Conservation (phyloP, 1,140 invertebrate genomes). For the Thaumetopoea pityocampa region DNA sequence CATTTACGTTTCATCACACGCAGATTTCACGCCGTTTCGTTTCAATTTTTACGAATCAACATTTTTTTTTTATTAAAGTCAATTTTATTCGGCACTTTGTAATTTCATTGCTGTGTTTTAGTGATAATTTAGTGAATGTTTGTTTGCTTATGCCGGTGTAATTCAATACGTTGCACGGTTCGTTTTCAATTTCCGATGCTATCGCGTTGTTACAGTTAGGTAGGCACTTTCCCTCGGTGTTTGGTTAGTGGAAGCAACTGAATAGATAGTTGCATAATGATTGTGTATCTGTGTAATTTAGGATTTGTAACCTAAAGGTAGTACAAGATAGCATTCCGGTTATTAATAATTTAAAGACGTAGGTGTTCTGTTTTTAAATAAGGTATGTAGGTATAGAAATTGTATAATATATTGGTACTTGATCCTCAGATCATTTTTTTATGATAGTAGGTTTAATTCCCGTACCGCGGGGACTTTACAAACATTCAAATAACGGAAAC, state of each 20-base stretch:
- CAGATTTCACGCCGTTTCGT: conserved; percentile 27
- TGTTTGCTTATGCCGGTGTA: conserved; percentile 6
- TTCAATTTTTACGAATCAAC: conserved; percentile 18
- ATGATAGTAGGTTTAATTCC: too few species aligned
- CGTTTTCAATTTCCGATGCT: conserved; percentile 20
- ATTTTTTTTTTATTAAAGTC: conserved; percentile 1
- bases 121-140: conserved; percentile 45
- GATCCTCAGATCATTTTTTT: too few species aligned
- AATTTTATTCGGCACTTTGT: too few species aligned
- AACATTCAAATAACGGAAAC: too few species aligned
- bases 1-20: conserved; percentile 19
- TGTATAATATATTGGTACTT: too few species aligned
- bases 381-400: too few species aligned
- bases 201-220: conserved; percentile 9
- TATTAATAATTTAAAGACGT: too few species aligned
- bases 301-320: too few species aligned
- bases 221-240: conserved; percentile 8
- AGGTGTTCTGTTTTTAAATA: too few species aligned
- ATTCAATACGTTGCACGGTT: conserved; percentile 8
- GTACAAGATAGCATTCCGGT: too few species aligned
- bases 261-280: conserved; percentile 15
- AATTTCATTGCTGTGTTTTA: too few species aligned
- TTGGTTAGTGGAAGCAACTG: conserved; percentile 5
- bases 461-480: too few species aligned
- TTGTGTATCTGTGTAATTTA: conserved; percentile 21